These are phyloP conservation scores for Nasalis larvatus DNA, from an alignment of 2,113 vertebrate species.

Conservation along the genomic window DNA sequence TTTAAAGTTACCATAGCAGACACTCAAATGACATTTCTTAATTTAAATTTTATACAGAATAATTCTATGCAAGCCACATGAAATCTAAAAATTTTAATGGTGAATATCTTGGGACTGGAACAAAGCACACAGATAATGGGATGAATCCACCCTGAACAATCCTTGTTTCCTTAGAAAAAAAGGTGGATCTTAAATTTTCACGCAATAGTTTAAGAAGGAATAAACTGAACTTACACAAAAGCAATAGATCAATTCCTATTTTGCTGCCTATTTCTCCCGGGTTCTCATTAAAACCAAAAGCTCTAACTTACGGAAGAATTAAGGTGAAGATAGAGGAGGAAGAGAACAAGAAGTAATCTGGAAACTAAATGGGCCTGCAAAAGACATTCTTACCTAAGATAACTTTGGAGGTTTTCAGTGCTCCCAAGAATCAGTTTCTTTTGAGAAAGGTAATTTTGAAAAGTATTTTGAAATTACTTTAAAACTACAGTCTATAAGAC, in stretches of 20 bases:
- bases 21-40: not conserved
- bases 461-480: conserved; percentile 8
- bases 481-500: not conserved
- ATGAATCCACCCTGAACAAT: not conserved
- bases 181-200: conserved; percentile 16
- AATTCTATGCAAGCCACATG: not conserved
- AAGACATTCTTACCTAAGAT: not conserved
- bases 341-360: not conserved
- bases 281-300: not conserved
- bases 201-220: not conserved
- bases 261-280: not conserved
- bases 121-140: not conserved
- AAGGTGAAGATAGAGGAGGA: not conserved
- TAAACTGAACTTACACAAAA: not conserved
- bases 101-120: not conserved
- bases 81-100: not conserved
- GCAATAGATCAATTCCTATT: not conserved
- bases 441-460: not conserved
- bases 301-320: not conserved
- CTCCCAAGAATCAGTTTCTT: not conserved
- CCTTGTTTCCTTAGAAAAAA: not conserved
- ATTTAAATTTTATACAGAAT: not conserved
- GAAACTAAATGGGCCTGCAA: not conserved
- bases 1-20: not conserved
- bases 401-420: not conserved